phyloP scores from a whole-genome alignment of 2,797 vertebrate species.

The Gephyroberyx darwinii region DNA sequence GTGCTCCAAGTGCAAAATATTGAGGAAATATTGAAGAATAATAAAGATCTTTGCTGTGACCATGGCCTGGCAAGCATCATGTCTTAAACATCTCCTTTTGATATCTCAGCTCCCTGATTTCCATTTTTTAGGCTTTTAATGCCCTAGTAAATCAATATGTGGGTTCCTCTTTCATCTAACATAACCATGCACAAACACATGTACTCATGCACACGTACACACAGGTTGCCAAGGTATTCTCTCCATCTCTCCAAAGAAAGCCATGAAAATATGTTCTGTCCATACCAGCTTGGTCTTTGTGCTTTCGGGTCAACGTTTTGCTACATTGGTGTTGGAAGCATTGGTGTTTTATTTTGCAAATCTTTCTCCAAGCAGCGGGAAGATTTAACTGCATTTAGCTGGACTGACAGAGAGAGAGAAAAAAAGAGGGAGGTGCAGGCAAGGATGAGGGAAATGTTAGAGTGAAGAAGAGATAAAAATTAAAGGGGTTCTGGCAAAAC shows the following conservation, averaged over 20 bases:
- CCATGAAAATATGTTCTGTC: neutral
- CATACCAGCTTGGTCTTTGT: neutral
- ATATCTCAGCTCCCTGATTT: too few species aligned
- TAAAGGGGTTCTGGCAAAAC: slow-evolving; percentile 23
- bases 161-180: too few species aligned
- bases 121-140: too few species aligned
- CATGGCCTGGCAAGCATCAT: too few species aligned
- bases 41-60: too few species aligned
- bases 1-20: too few species aligned
- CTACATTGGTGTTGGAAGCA: too few species aligned
- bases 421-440: slow-evolving; percentile 1
- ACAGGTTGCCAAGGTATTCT: slow-evolving; percentile 1
- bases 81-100: too few species aligned
- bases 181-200: neutral
- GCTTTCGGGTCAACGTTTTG: slow-evolving; percentile 3
- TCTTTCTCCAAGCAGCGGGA: slow-evolving; percentile 22
- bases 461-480: slow-evolving; percentile 29
- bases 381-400: slow-evolving; percentile 44
- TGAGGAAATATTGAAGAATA: too few species aligned
- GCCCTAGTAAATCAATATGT: too few species aligned
- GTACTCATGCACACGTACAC: slow-evolving; percentile 1
- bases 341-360: slow-evolving; percentile 22
- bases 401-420: slow-evolving; percentile 16
- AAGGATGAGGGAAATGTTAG: slow-evolving; percentile 26
- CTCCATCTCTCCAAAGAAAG: slow-evolving; percentile 19